Evolutionary conservation across 2,797 vertebrate species (phyloP), one percentile per base, ranked within the genome.

Genomic region (Phoeniculus purpureus): DNA sequence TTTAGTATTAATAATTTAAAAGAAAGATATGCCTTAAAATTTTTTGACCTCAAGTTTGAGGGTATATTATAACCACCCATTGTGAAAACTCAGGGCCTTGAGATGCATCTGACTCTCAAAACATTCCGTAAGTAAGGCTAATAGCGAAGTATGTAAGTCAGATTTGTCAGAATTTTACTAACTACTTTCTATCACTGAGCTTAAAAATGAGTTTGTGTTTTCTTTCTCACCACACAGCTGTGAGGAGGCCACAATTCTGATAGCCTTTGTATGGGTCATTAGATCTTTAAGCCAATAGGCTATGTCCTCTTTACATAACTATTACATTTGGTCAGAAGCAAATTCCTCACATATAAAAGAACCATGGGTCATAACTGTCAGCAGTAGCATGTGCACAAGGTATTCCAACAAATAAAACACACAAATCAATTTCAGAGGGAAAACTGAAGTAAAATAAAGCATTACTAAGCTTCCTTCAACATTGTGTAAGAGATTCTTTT

Each of bases 341-440:
- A 86, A 61, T 18, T 81, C 47, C 7, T 68, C 17, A 71, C 9
- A 52, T 4, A 48, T 15, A 32, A 55, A 60, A 74, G 6, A 81
- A 72, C 31, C 29, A 65, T 3, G 0, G 2, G 22, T 52, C 72
- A 47, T 4, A 12, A 34, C 17, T 2, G 1, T 5, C 18, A 45
- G 18, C 9, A 68, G 25, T 7, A 62, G 19, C 17, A 75, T 9
- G 2, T 12, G 82, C 43, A 65, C 3, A 51, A 5, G 3, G 14
- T 2, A 31, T n/a, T 14, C 34, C 15, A 4, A 32, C 1, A 81
- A 23, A 6, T 1, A 5, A 79, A 85, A 52, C 19, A 55, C 19
- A 43, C 3, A 29, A 51, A 12, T 2, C 12, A 29, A 5, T 31
- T 87, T 78, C 54, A 67, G 17, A 74, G 4, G 12, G 3, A 67